phyloP scores from a whole-genome alignment of 2,797 vertebrate genomes.

The Lates japonicus region DNA sequence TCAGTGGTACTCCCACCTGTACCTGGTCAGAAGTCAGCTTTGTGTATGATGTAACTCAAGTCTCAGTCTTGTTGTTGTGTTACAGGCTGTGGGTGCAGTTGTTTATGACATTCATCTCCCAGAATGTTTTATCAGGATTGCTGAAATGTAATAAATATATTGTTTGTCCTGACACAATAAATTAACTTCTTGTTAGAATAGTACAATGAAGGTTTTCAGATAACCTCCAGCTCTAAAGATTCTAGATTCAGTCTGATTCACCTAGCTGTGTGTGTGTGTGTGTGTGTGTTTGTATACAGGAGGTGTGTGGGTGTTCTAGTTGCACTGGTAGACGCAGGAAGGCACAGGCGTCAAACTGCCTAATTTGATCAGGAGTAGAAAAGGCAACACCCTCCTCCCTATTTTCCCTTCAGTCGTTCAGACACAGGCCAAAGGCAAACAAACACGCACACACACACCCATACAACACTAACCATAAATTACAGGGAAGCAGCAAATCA shows the following conservation, averaged over 20 bases:
- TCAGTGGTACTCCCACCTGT: background rate
- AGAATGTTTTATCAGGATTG: background rate
- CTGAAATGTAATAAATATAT: background rate
- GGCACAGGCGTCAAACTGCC: conserved; percentile 61
- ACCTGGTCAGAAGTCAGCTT: background rate
- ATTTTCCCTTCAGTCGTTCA: conserved; percentile 43
- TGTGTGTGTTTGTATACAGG: too few relatives aligned
- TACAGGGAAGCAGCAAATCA: conserved; percentile 75
- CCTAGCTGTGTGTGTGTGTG: background rate
- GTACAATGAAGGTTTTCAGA: background rate
- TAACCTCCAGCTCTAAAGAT: background rate
- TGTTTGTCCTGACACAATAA: background rate
- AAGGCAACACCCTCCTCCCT: conserved; percentile 41
- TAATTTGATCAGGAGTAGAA: conserved; percentile 42
- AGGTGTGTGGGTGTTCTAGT: conserved; percentile 1
- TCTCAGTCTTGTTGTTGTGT: background rate
- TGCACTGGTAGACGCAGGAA: conserved; percentile 23
- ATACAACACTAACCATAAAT: conserved; percentile 61
- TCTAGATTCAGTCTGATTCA: background rate
- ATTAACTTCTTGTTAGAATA: conserved; percentile 10
- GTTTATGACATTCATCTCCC: background rate
- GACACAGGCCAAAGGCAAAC: conserved; percentile 50
- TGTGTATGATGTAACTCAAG: background rate
- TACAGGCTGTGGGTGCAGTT: background rate
- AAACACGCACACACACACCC: conserved; percentile 32